Conservation (phyloP, 2,113 vertebrate genomes). For the Noctilio leporinus region DNA sequence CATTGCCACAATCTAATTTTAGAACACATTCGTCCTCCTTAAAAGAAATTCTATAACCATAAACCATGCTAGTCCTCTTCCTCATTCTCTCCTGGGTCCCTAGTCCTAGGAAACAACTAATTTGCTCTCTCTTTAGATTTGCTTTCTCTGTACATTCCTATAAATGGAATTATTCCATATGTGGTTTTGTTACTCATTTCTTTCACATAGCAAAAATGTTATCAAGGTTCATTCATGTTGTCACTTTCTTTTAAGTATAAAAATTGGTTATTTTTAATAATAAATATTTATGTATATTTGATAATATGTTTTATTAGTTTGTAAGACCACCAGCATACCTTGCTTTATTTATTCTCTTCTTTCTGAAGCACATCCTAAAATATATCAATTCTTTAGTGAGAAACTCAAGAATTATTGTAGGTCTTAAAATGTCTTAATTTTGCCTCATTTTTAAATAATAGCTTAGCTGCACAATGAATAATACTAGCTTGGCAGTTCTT, state of each 20-base stretch:
- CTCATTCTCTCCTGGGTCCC: not conserved
- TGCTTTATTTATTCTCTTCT: not conserved
- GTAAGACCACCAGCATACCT: not conserved
- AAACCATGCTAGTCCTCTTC: not conserved
- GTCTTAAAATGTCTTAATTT: constrained; percentile 22
- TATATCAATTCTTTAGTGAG: not conserved
- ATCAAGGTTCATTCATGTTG: not conserved
- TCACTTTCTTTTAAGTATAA: not conserved
- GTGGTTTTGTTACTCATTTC: not conserved
- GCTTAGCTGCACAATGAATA: not conserved
- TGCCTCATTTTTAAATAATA: not conserved
- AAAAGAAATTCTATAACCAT: not conserved
- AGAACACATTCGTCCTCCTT: not conserved
- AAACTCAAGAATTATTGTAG: not conserved
- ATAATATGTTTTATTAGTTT: not conserved
- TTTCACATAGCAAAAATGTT: not conserved
- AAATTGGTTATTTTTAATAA: not conserved
- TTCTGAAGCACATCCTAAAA: not conserved
- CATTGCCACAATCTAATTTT: not conserved
- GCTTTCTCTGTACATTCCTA: not conserved
- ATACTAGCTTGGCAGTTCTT: not conserved
- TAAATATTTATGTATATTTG: not conserved
- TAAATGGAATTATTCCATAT: not conserved
- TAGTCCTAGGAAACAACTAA: not conserved
- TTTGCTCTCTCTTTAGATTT: not conserved